These are phyloP conservation scores for Ceratina japonica DNA, from an alignment of 1,140 invertebrate genomes.

Conservation along the genomic window DNA sequence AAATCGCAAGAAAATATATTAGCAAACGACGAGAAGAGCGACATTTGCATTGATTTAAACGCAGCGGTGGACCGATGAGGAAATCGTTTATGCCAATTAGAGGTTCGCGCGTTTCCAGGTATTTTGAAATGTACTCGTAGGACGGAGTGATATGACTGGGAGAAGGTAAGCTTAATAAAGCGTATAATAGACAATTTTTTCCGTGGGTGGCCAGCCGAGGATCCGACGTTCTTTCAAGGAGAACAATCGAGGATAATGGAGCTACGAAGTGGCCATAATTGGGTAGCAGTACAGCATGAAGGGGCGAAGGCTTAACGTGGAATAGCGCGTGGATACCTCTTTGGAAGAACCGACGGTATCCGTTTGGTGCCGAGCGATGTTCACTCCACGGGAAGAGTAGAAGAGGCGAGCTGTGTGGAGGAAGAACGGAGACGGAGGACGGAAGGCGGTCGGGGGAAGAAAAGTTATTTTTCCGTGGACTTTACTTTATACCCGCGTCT, in stretches of 20 bases:
- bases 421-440: not conserved
- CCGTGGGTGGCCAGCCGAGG: not conserved
- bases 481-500: constrained; percentile 13
- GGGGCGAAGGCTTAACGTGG: constrained; percentile 9
- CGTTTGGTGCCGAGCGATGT: constrained; percentile 6
- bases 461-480: constrained; percentile 40
- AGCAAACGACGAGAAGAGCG: no score
- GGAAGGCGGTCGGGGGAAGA: not conserved
- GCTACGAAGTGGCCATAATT: constrained; percentile 38
- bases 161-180: not conserved
- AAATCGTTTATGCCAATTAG: no score
- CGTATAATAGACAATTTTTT: constrained; percentile 8
- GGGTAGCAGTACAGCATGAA: not conserved
- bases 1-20: no score
- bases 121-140: not conserved
- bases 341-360: constrained; percentile 16
- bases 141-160: not conserved
- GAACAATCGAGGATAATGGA: constrained; percentile 36
- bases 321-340: constrained; percentile 8
- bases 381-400: not conserved
- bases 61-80: no score
- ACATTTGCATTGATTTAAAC: no score
- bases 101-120: no score
- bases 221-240: not conserved
- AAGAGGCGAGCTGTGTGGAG: not conserved